Evolutionary conservation across 1,140 invertebrate genomes (phyloP), one percentile per base, ranked within the genome.

Genomic region (Pachyrhynchus sulphureomaculatus): DNA sequence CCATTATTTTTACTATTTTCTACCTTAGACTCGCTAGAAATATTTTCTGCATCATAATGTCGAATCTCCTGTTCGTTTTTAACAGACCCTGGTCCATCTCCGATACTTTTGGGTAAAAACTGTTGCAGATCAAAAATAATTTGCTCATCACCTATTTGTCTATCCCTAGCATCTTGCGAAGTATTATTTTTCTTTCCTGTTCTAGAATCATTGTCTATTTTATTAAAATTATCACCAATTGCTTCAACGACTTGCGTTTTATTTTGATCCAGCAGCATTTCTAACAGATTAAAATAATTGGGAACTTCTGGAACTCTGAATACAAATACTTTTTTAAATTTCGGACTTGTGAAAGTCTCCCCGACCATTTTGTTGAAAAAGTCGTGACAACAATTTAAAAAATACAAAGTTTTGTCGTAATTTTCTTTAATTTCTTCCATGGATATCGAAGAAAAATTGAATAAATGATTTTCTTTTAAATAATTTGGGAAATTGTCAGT

Each of bases 391-490:
- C 17, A 49, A 18, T 59, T 59, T 10, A 59, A 12, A 41, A 59
- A 41, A 18, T 10, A 2, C 15, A 59, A 39, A 0, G 45, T 33
- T 2, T 39, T 41, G 2, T 18, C 4, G 29, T 59, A 49, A 9
- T 59, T 29, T 21, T 41, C 33, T 20, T 51, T 49, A n/a, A 59
- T 49, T 33, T 59, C 47, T 4, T 59, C 37, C 21, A 51, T 13
- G 56, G 41, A 17, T 20, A 34, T 33, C 2, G 17, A 4, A n/a
- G 18, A 15, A 2, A 45, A 56, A 17, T 45, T 17, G 39, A 9
- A 54, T 9, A 41, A 13, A 5, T 3, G 24, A 6, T 9, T 29
- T 9, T 10, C 26, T 29, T 29, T 29, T 29, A 17, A 9, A 32
- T 15, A 41, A 36, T 13, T 41, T 23, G 33, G 26, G 5, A 56